A percentile compares a stretch with the other conserved stretches of the same genome.
These are phyloP conservation scores for Philotrypesis tridentata DNA, from an alignment of 1,140 invertebrate species.

Conservation along the genomic window DNA sequence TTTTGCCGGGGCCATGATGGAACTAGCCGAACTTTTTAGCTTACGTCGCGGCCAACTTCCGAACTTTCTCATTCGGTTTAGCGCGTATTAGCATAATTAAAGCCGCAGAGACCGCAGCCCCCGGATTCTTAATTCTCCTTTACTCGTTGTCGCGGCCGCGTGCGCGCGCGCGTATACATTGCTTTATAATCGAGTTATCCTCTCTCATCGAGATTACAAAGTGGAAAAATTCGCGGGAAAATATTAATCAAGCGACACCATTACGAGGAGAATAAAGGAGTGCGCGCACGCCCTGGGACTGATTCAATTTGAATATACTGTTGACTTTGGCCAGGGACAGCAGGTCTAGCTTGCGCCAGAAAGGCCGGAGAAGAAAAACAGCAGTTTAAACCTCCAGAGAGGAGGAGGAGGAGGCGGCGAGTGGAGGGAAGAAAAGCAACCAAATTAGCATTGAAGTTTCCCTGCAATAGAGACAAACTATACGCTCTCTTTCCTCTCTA, in stretches of 20 bases:
- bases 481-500: background rate
- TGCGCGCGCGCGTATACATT: too few relatives aligned
- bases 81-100: constrained; percentile 5
- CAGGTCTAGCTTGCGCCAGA: background rate
- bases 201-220: too few relatives aligned
- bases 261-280: too few relatives aligned
- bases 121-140: background rate
- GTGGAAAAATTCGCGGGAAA: too few relatives aligned
- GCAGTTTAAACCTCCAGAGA: background rate
- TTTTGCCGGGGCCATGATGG: constrained; percentile 58
- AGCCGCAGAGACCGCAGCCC: background rate
- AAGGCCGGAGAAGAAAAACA: background rate
- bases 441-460: constrained; percentile 36
- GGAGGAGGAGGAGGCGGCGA: background rate
- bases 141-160: too few relatives aligned
- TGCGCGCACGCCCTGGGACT: background rate
- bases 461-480: background rate
- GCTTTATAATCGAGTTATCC: too few relatives aligned
- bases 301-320: background rate
- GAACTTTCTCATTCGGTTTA: background rate
- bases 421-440: too few relatives aligned
- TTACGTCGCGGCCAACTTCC: background rate
- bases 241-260: too few relatives aligned
- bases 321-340: background rate
- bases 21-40: constrained; percentile 65